A percentile compares a stretch with the other conserved stretches of the same genome.
Conservation (phyloP, 2,888 invertebrate genomes). For the Oxytorus armatus region DNA sequence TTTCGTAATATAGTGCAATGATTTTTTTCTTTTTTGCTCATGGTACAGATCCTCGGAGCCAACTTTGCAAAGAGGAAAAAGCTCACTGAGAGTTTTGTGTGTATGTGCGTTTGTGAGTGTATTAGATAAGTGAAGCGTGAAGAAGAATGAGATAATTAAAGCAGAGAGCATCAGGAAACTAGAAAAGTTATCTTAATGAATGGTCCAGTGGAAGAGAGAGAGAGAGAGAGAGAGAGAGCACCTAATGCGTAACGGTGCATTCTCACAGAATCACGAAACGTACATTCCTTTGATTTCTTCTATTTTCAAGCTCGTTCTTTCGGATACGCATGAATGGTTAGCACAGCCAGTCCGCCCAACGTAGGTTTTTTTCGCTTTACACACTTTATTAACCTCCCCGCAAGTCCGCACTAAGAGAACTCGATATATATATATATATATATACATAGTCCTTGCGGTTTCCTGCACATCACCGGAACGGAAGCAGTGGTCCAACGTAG, state of each 20-base stretch:
- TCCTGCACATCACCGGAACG: conserved; percentile 36
- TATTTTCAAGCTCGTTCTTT: conserved; percentile 68
- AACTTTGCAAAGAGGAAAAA: conserved; percentile 38
- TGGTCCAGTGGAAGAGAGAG: conserved; percentile 21
- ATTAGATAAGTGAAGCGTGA: conserved; percentile 28
- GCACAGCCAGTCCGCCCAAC: conserved; percentile 74
- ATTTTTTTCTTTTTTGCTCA: conserved; percentile 20
- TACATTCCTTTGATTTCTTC: conserved; percentile 29
- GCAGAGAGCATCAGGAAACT: conserved; percentile 43
- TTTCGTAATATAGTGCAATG: conserved; percentile 13
- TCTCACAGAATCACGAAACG: conserved; percentile 45
- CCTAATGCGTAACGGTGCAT: conserved; percentile 67
- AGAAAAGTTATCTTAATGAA: conserved; percentile 60
- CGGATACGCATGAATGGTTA: conserved; percentile 78
- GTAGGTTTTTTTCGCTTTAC: conserved; percentile 78
- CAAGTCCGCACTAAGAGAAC: conserved; percentile 37
- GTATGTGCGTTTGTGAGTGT: conserved; percentile 27
- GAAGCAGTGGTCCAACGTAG: conserved; percentile 3
- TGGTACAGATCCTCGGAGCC: conserved; percentile 16
- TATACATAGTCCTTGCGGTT: conserved; percentile 14
- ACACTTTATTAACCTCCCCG: conserved; percentile 79
- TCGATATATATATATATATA: conserved; percentile 9
- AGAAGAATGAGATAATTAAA: conserved; percentile 18
- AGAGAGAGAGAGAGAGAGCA: conserved; percentile 47
- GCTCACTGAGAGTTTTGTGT: conserved; percentile 26